A percentile compares a stretch with the other conserved stretches of the same genome.
Evolutionary conservation across 1,140 invertebrate species (phyloP).

Genomic region (Drosophila novamexicana): DNA sequence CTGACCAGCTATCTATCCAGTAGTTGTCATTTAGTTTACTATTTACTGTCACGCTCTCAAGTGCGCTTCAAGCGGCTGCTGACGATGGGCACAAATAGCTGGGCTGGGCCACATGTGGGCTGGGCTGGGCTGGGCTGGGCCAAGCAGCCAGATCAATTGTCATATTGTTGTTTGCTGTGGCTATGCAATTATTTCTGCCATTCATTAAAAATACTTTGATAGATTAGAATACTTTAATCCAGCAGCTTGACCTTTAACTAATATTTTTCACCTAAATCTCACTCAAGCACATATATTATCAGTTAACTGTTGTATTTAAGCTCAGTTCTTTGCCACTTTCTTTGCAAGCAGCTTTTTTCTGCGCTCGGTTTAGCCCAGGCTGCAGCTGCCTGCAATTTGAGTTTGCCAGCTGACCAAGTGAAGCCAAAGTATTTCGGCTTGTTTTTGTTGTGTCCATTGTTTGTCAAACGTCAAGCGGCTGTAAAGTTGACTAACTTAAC

Average conservation of each 20-base stretch:
- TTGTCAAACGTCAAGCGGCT: constrained; percentile 72
- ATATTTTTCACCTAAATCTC: too few relatives aligned
- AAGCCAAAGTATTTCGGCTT: constrained; percentile 7
- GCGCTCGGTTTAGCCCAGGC: constrained; percentile 1
- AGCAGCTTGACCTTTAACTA: neutral
- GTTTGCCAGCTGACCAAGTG: constrained; percentile 47
- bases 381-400: constrained; percentile 44
- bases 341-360: neutral
- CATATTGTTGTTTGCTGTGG: constrained; percentile 27
- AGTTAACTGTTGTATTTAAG: too few relatives aligned
- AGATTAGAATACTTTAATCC: neutral
- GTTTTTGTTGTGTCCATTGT: constrained; percentile 44
- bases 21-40: constrained; percentile 81
- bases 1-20: constrained; percentile 70
- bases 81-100: constrained; percentile 37
- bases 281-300: too few relatives aligned
- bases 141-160: constrained; percentile 27
- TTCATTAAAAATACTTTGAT: neutral
- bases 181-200: constrained; percentile 28
- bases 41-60: constrained; percentile 80
- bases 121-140: constrained; percentile 24
- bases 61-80: constrained; percentile 62
- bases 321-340: too few relatives aligned
- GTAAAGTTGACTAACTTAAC: constrained; percentile 60
- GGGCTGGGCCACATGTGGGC: constrained; percentile 56